Evolutionary conservation across 2,113 vertebrate genomes (phyloP), one percentile per base, ranked within the genome.

Genomic region (Tinamus guttatus): DNA sequence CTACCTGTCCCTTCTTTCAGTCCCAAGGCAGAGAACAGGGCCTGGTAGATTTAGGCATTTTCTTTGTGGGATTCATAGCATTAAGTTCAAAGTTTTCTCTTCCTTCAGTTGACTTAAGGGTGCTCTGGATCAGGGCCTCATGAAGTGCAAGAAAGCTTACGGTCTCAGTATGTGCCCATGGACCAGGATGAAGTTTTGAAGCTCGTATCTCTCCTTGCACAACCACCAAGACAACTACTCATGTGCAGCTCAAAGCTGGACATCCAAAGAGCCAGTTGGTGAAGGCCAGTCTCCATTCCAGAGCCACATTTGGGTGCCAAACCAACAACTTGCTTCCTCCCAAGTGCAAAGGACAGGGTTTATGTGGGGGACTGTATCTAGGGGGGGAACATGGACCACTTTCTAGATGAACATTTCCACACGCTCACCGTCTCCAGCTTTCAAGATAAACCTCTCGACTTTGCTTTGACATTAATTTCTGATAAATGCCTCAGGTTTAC

Each of bases 381-480:
- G 21, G 40, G 73, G 73, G 41, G n/a, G 91, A 91, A 86, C 22
- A 18, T 0, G 3, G 49, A 59, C 60, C 84, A n/a, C 68, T 96
- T 93, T 92, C 43, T 71, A 94, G 79, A 9, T 59, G 63, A 85
- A 89, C 12, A 40, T 85, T 94, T 95, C 79, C 67, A 86, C 73
- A 68, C 64, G 24, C 71, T 80, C 41, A 38, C 24, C 81, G 45
- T 95, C 94, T 87, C 81, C 85, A 89, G 82, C 81, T 89, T 95
- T 90, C 88, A 94, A 68, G 96, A 95, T 94, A 97, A 96, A 95
- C 81, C 94, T 96, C 94, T 96, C 91, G 84, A 97, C 96, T 97
- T 97, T 97, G 93, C 96, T 97, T 95, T 97, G 96, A 97, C 96
- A 97, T 97, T 97, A 97, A 97, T 97, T 97, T 97, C 95, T 96